A percentile compares a stretch with the other conserved stretches of the same genome.
Conservation (phyloP, 1,140 invertebrate species). For the Penaeus vannamei region DNA sequence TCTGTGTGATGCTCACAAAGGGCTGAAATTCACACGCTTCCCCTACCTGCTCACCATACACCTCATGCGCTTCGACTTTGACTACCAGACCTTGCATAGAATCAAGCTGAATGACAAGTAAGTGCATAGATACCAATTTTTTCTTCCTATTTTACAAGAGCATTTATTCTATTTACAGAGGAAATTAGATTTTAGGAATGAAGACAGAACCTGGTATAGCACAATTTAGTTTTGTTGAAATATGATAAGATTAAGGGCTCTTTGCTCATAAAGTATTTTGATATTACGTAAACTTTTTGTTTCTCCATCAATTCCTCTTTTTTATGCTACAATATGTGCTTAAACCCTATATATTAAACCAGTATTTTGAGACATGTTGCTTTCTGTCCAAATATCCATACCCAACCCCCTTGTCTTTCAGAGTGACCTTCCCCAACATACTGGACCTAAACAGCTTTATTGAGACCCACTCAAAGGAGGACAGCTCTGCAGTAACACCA, state of each 20-base stretch:
- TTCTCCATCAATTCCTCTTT: no score
- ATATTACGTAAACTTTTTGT: neutral
- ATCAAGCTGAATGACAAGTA: conserved; percentile 94
- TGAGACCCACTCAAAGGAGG: conserved; percentile 68
- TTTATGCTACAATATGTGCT: no score
- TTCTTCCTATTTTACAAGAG: neutral
- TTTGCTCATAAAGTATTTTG: neutral
- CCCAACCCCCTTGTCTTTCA: conserved; percentile 71
- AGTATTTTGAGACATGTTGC: conserved; percentile 12
- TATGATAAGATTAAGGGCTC: no score
- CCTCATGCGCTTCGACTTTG: conserved; percentile 93
- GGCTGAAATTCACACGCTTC: conserved; percentile 89
- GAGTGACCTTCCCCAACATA: conserved; percentile 87
- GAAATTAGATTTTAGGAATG: neutral
- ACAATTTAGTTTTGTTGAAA: no score
- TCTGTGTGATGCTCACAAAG: conserved; percentile 93
- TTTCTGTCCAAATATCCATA: conserved; percentile 36
- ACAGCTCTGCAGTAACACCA: conserved; percentile 24
- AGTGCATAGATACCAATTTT: conserved; percentile 68
- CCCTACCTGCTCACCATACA: conserved; percentile 91
- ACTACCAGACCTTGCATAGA: conserved; percentile 87
- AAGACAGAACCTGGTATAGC: no score
- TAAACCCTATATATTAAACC: no score
- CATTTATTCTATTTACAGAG: neutral
- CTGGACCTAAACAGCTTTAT: conserved; percentile 87